Conservation (phyloP, 2,797 vertebrate genomes). For the Pipistrellus kuhlii region DNA sequence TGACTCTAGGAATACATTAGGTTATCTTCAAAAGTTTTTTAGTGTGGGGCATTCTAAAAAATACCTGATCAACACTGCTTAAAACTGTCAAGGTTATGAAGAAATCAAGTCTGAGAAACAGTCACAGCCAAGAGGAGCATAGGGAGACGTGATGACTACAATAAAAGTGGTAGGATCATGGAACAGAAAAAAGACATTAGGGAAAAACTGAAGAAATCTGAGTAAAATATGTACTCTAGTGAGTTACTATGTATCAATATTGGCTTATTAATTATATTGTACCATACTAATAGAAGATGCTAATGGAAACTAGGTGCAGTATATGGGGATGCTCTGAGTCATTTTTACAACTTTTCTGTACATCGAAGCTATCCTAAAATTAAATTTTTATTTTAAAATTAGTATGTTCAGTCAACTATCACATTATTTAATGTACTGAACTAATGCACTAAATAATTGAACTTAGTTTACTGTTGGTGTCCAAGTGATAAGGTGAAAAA, state of each 20-base stretch:
- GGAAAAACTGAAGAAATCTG: background rate
- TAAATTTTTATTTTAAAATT: conserved; percentile 3
- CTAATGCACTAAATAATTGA: background rate
- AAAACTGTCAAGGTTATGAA: background rate
- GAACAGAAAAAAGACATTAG: background rate
- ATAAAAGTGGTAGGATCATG: background rate
- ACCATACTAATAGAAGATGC: background rate
- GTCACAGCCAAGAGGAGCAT: background rate
- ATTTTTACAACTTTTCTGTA: background rate
- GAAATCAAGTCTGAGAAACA: conserved; percentile 17
- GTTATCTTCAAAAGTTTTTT: conserved; percentile 4
- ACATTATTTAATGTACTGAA: background rate
- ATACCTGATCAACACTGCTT: background rate
- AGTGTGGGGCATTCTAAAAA: background rate
- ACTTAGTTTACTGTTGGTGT: background rate
- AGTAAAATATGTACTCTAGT: background rate
- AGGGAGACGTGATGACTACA: background rate
- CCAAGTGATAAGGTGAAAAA: background rate
- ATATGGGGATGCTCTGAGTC: background rate
- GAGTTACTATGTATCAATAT: background rate
- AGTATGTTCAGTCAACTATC: background rate
- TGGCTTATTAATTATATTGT: background rate
- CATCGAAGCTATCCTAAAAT: background rate
- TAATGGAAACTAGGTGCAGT: background rate
- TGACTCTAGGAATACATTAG: conserved; percentile 3